Base-by-base conservation (phyloP, 2,888 invertebrate genomes). In the Cheilosia variabilis region DNA sequence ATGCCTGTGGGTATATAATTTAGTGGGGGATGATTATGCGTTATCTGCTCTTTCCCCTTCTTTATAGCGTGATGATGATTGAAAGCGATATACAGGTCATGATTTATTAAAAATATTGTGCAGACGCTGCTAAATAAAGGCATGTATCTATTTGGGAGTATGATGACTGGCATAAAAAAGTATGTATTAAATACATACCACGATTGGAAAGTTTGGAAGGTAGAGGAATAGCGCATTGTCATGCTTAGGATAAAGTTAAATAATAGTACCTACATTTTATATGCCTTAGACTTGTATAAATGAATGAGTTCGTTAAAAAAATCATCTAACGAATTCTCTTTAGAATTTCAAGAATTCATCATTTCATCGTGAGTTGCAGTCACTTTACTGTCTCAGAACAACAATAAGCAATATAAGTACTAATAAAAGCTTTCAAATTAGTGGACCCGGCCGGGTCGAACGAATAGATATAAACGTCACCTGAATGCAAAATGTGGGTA, bases 81-180 rank as follows among this genome's bases (percentile, higher is more conserved):
- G 80, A 62, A 62, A 41, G 24, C 41, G 62, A 34, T 45, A 52
- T 5, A 52, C 55, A 66, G 65, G 60, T 66, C 66, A 73, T 60
- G 73, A 62, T 75, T 75, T 75, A 68, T 69, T 69, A 65, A 71
- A 65, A 52, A 52, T 15, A 6, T 63, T 65, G n/a, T 2, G 24
- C 52, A 41, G 47, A 15, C 17, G 31, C 66, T 57, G 24, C 19
- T 62, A 31, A 22, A 41, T 27, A 45, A 34, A 50, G 41, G 19
- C 41, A 34, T 57, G 9, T 43, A 60, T 31, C 4, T 34, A 68
- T 57, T 73, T 50, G 27, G 27, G 19, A 63, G 15, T 3, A 65
- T 9, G 45, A 43, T 53, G 62, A 72, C 31, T 62, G 53, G 52
- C 72, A 72, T 69, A 57, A 45, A 69, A 58, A 47, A 69, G 47